Evolutionary conservation across 2,888 invertebrate species (phyloP).

Genomic region (Arenicola marina): DNA sequence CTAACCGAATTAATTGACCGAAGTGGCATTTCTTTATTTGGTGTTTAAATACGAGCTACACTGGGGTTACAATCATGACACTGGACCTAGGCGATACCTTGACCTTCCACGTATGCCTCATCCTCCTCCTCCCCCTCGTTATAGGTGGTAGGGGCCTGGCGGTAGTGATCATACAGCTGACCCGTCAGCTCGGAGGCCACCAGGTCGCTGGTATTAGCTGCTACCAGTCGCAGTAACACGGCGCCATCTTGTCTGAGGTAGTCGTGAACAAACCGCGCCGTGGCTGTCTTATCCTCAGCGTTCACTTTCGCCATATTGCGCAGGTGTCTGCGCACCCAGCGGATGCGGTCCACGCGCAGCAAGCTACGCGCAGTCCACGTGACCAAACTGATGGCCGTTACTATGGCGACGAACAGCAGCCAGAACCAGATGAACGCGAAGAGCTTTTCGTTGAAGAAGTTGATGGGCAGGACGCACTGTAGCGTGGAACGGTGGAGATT

Average conservation of each 20-base stretch:
- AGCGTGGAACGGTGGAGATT: constrained; percentile 46
- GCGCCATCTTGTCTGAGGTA: constrained; percentile 59
- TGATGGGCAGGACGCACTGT: constrained; percentile 36
- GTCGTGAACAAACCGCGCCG: constrained; percentile 47
- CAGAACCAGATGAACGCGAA: constrained; percentile 61
- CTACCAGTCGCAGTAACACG: constrained; percentile 55
- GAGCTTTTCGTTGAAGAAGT: constrained; percentile 55
- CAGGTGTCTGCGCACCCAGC: constrained; percentile 50
- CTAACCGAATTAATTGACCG: no score
- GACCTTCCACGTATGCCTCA: no score
- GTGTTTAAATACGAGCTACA: no score
- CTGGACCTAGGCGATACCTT: no score
- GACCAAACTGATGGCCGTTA: constrained; percentile 35
- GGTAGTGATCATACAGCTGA: constrained; percentile 55
- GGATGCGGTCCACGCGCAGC: constrained; percentile 20
- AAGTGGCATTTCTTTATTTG: no score
- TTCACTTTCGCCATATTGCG: constrained; percentile 5
- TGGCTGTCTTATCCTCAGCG: constrained; percentile 15
- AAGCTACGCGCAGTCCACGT: constrained; percentile 26
- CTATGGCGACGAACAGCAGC: constrained; percentile 55
- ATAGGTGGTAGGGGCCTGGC: no score
- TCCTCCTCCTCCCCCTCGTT: no score
- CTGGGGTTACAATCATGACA: no score
- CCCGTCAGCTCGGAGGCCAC: constrained; percentile 55
- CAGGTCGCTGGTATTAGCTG: constrained; percentile 58